phyloP scores from a whole-genome alignment of 2,888 invertebrate genomes.

The Nipponacmea schrenckii region DNA sequence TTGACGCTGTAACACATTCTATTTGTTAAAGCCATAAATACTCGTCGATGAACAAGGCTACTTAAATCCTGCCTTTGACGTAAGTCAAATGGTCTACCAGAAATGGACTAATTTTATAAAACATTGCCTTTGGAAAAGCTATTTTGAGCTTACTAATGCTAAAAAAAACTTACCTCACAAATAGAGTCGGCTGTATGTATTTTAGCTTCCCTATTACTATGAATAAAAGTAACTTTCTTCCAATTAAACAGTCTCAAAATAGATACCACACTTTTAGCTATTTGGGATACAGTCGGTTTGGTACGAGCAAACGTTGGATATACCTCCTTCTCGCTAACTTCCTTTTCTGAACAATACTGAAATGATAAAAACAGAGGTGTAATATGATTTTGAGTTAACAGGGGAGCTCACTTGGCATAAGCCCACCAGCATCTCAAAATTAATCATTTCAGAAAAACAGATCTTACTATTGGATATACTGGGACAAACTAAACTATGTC shows the following conservation, averaged over 20 bases:
- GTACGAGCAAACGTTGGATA: slow-evolving; percentile 93
- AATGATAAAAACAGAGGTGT: slow-evolving; percentile 54
- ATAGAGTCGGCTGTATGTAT: slow-evolving; percentile 78
- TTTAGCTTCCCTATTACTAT: slow-evolving; percentile 71
- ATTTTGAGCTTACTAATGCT: too few species aligned
- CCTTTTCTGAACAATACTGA: slow-evolving; percentile 90
- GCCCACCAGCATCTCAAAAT: background rate
- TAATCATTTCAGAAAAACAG: background rate
- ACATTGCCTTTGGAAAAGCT: too few species aligned
- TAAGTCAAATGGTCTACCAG: too few species aligned
- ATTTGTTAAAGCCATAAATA: too few species aligned
- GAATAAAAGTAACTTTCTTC: slow-evolving; percentile 87
- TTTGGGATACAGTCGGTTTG: slow-evolving; percentile 91
- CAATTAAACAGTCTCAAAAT: slow-evolving; percentile 87
- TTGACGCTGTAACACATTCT: too few species aligned
- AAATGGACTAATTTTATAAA: too few species aligned
- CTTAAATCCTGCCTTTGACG: too few species aligned
- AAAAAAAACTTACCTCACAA: slow-evolving; percentile 64
- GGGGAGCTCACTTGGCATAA: too few species aligned
- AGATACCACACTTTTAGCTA: slow-evolving; percentile 90
- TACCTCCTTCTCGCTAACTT: slow-evolving; percentile 86
- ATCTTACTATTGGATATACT: too few species aligned
- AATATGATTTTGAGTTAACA: too few species aligned
- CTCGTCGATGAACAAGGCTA: too few species aligned
- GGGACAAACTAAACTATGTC: too few species aligned